A percentile compares a stretch with the other conserved stretches of the same genome.
phyloP scores from a whole-genome alignment of 2,113 vertebrate species.

The Nothocercus julius region DNA sequence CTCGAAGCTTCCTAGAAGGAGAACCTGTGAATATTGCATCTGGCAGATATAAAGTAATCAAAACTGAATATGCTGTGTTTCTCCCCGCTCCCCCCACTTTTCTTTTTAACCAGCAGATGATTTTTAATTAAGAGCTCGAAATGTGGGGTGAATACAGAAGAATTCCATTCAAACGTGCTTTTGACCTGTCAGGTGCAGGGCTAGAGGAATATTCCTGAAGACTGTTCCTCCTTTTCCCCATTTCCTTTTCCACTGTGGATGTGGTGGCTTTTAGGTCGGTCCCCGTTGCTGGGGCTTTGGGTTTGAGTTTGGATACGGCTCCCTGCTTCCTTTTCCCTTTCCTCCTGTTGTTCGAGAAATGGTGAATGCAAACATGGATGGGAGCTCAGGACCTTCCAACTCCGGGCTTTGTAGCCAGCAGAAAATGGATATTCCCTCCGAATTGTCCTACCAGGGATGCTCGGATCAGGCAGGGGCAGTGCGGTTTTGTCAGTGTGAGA shows the following conservation, averaged over 20 bases:
- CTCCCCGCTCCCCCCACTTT: too few species aligned
- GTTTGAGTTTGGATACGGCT: too few species aligned
- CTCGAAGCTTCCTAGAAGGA: conserved; percentile 1
- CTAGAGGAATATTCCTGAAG: neutral
- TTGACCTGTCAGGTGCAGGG: neutral
- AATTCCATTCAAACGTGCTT: neutral
- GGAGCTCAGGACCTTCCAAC: neutral
- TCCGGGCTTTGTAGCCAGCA: neutral
- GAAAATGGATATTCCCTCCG: neutral
- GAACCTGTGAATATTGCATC: neutral
- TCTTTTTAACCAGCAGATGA: neutral
- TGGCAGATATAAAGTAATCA: neutral
- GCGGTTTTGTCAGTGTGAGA: neutral
- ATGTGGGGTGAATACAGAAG: neutral
- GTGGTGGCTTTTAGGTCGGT: neutral
- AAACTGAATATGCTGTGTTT: neutral
- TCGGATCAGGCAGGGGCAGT: rapidly evolving
- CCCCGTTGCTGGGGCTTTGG: neutral
- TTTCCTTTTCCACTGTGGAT: neutral
- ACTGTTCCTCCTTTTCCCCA: neutral
- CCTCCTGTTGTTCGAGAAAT: neutral
- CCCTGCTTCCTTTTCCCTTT: neutral
- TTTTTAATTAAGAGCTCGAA: neutral
- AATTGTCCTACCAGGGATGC: rapidly evolving
- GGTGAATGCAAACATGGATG: neutral